Base-by-base conservation (phyloP, 2,113 vertebrate genomes). In the Chaetorhynchus papuensis region DNA sequence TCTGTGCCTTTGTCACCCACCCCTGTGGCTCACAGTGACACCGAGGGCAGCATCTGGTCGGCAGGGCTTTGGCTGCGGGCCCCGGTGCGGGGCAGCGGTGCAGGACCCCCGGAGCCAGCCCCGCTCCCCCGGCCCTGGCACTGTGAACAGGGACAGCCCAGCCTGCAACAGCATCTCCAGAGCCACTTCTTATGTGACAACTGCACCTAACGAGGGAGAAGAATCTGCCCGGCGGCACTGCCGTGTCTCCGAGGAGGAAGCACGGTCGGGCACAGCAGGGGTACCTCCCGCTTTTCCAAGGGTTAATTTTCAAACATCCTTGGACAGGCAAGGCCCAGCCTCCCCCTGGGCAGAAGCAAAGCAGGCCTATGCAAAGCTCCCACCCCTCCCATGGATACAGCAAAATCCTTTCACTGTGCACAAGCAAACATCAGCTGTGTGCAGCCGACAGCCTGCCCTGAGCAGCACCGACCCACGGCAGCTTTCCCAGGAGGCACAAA, bases 61-160 rank as follows among this genome's bases (percentile, higher is more conserved):
- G 59, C 81, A 82, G 72, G 50, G n/a, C 56, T 61, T 8, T 13
- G 18, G 26, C 57, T 27, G 53, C 0, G 0, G 53, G 52, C 8
- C 19, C 30, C 1, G 19, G 44, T 2, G 39, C 31, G 7, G 63
- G n/a, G 41, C 70, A 39, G 75, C 0, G 39, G 17, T 5, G 70
- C 11, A 4, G 49, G 49, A 80, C 11, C 27, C 12, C 23, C 0
- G 3, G 37, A 68, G 52, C 28, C 84, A 85, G 54, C 56, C 45
- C n/a, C 1, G 0, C 60, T 64, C 27, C 2, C n/a, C 14, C 6
- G 0, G 7, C 56, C 80, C 28, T 0, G 39, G 61, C 28, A 57
- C n/a, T 1, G 45, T 3, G 12, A 39, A 39, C 4, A 72, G 64
- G 16, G 74, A 65, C 37, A 63, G 56, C 42, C 61, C 39, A 44